phyloP scores from a whole-genome alignment of 2,888 invertebrate species.

The Campoplex capitator region DNA sequence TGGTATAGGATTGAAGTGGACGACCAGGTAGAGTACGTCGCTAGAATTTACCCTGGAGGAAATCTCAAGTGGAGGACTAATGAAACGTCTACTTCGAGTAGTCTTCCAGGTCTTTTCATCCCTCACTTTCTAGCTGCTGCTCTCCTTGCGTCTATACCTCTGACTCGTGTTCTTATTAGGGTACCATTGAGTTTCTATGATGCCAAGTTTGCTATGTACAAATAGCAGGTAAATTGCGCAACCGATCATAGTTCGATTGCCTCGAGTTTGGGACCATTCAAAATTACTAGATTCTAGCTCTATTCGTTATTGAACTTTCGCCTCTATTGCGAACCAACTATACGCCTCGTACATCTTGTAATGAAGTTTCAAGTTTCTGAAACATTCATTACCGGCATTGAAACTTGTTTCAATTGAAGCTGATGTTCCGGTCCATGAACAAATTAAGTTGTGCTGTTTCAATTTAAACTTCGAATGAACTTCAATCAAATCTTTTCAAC shows the following conservation, averaged over 20 bases:
- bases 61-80: conserved; percentile 57
- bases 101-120: background rate
- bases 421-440: background rate
- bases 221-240: conserved; percentile 38
- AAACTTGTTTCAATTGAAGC: background rate
- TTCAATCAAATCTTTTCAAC: background rate
- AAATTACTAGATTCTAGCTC: conserved; percentile 9
- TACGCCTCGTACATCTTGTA: background rate
- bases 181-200: background rate
- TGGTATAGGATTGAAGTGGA: conserved; percentile 37
- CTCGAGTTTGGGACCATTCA: conserved; percentile 21
- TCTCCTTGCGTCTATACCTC: background rate
- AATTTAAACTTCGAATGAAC: background rate
- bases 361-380: background rate
- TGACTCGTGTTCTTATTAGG: conserved; percentile 28
- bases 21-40: conserved; percentile 27
- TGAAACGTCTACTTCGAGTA: conserved; percentile 58
- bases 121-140: conserved; percentile 5
- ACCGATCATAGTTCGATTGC: conserved; percentile 27
- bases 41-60: conserved; percentile 48
- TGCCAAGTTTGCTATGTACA: conserved; percentile 39
- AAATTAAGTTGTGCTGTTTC: background rate
- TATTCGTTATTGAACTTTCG: conserved; percentile 2
- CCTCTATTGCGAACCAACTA: background rate
- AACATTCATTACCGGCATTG: background rate